Conservation (phyloP, 2,888 invertebrate genomes). For the Julus scanicus region DNA sequence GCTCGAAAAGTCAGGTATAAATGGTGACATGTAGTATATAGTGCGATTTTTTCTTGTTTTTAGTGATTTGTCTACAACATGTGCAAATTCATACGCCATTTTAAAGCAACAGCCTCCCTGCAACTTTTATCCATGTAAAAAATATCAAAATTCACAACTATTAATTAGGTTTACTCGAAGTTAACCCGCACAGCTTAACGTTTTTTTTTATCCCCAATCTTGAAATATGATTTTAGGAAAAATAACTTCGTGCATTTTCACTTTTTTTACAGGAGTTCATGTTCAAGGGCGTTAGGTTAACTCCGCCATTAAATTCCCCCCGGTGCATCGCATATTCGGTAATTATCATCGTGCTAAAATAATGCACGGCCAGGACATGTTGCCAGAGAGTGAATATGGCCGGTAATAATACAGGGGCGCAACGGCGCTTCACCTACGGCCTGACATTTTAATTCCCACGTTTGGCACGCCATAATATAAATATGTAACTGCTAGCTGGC, state of each 20-base stretch:
- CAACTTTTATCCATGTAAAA: not conserved
- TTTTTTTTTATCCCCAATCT: not conserved
- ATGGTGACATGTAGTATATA: no score
- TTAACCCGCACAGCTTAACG: not conserved
- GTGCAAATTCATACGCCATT: no score
- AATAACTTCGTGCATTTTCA: conserved; percentile 37
- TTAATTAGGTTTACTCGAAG: conserved; percentile 45
- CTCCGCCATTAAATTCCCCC: not conserved
- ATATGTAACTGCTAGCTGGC: conserved; percentile 35
- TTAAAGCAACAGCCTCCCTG: not conserved
- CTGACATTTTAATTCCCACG: conserved; percentile 44
- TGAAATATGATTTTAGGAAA: conserved; percentile 40
- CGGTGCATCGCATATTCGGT: not conserved
- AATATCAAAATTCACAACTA: not conserved
- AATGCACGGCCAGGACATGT: conserved; percentile 7
- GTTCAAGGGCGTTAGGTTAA: conserved; percentile 27
- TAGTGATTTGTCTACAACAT: no score
- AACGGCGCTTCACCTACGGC: not conserved
- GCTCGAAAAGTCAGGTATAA: no score
- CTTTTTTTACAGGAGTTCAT: not conserved
- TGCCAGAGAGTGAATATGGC: not conserved
- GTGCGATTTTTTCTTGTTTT: no score
- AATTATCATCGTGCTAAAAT: conserved; percentile 44
- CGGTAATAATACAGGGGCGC: conserved; percentile 20
- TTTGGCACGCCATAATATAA: conserved; percentile 26